phyloP scores from a whole-genome alignment of 1,140 invertebrate genomes.

The Brachionus manjavacas region DNA sequence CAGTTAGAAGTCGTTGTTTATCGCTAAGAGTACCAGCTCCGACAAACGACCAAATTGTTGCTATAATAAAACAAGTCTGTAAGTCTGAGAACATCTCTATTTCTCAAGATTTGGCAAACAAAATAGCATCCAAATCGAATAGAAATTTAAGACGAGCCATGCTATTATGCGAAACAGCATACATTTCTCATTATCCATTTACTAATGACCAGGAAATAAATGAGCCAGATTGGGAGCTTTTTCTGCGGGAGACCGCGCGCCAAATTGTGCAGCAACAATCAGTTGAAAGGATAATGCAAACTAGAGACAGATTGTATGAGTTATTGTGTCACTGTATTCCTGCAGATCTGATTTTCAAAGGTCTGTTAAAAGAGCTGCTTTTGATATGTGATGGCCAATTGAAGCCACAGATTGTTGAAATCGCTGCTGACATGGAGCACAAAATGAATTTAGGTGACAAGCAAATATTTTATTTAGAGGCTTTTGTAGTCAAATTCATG shows the following conservation, averaged over 20 bases:
- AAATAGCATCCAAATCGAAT: slow-evolving; percentile 73
- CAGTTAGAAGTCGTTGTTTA: slow-evolving; percentile 88
- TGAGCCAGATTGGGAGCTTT: slow-evolving; percentile 88
- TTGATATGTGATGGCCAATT: slow-evolving; percentile 82
- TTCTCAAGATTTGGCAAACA: slow-evolving; percentile 70
- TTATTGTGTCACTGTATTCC: slow-evolving; percentile 88
- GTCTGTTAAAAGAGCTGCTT: slow-evolving; percentile 75
- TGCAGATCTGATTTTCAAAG: slow-evolving; percentile 83
- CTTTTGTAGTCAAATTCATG: slow-evolving; percentile 94
- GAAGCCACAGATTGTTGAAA: slow-evolving; percentile 74
- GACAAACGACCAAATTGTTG: not conserved
- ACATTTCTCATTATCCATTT: slow-evolving; percentile 67
- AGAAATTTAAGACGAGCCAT: slow-evolving; percentile 88
- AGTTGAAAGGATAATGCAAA: slow-evolving; percentile 72
- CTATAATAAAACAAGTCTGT: slow-evolving; percentile 29
- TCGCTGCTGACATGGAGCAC: slow-evolving; percentile 84
- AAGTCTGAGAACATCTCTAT: slow-evolving; percentile 54
- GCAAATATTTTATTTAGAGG: slow-evolving; percentile 92
- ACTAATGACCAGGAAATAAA: slow-evolving; percentile 73
- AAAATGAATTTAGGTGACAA: slow-evolving; percentile 81
- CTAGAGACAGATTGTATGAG: slow-evolving; percentile 84
- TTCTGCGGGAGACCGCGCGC: slow-evolving; percentile 74
- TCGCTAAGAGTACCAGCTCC: slow-evolving; percentile 72
- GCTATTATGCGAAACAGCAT: slow-evolving; percentile 78
- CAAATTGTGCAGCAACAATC: slow-evolving; percentile 80